Percentiles rank a stretch among this genome's conserved stretches.
Evolutionary conservation across 2,888 invertebrate species (phyloP).

Genomic region (Acleris holmiana): DNA sequence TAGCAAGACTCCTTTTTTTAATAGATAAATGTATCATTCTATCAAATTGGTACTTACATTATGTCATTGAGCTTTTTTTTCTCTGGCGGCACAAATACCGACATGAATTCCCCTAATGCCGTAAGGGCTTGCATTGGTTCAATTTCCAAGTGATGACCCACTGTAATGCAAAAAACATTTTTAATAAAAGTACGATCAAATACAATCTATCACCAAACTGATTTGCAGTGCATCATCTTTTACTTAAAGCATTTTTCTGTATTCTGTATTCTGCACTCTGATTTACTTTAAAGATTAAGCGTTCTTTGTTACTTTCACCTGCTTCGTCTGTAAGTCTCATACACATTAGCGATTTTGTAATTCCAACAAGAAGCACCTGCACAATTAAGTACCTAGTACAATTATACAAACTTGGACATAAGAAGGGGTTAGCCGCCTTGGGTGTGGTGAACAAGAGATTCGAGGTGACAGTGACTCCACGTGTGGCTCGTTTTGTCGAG

Average conservation of each 20-base stretch:
- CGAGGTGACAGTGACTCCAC: constrained; percentile 70
- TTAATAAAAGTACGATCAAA: too few relatives aligned
- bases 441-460: constrained; percentile 46
- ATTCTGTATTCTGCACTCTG: too few relatives aligned
- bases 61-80: constrained; percentile 68
- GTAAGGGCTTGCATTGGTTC: constrained; percentile 87
- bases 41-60: constrained; percentile 57
- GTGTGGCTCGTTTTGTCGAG: constrained; percentile 49
- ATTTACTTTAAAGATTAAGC: too few relatives aligned
- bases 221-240: background rate
- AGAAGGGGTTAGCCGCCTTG: constrained; percentile 59
- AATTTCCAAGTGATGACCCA: constrained; percentile 87
- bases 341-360: too few relatives aligned
- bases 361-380: too few relatives aligned
- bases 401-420: constrained; percentile 64
- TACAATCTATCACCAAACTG: background rate
- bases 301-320: too few relatives aligned
- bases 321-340: too few relatives aligned
- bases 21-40: background rate
- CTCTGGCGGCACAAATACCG: constrained; percentile 71
- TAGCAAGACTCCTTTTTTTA: too few relatives aligned
- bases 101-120: constrained; percentile 86
- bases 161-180: constrained; percentile 50
- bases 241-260: too few relatives aligned
- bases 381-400: too few relatives aligned